A percentile compares a stretch with the other conserved stretches of the same genome.
phyloP scores from a whole-genome alignment of 2,113 vertebrate genomes.

The Stictonetta naevosa region DNA sequence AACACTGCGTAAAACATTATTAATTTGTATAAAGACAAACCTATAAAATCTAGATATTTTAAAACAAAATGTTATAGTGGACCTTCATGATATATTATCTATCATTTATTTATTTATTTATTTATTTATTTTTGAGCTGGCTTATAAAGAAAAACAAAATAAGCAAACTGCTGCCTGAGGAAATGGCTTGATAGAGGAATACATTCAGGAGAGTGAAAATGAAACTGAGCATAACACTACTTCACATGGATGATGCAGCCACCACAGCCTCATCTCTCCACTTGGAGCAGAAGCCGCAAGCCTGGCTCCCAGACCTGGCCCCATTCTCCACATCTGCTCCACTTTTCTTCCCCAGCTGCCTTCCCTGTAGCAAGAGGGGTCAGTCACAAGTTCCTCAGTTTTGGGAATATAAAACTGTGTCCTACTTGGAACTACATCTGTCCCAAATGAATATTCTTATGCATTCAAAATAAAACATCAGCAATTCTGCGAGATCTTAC shows the following conservation, averaged over 20 bases:
- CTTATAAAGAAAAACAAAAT: neutral
- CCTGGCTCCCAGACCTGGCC: neutral
- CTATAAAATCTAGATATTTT: neutral
- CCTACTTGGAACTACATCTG: neutral
- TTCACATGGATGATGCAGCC: neutral
- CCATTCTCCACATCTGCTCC: neutral
- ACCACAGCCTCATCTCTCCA: neutral
- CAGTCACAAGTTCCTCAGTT: neutral
- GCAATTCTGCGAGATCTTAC: neutral
- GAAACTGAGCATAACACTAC: neutral
- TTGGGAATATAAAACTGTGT: neutral
- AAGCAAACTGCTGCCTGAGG: neutral
- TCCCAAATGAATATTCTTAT: neutral
- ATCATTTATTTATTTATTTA: neutral
- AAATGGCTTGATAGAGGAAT: neutral
- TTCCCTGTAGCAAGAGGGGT: neutral
- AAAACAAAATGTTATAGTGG: neutral
- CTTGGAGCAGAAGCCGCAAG: neutral
- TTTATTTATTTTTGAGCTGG: neutral
- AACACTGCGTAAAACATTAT: neutral
- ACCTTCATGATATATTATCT: neutral
- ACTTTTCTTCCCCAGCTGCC: neutral
- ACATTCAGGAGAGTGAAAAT: neutral
- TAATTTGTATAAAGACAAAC: neutral
- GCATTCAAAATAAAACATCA: neutral